A percentile compares a stretch with the other conserved stretches of the same genome.
These are phyloP conservation scores for Rhea pennata DNA, from an alignment of 2,113 vertebrate genomes.

Conservation along the genomic window DNA sequence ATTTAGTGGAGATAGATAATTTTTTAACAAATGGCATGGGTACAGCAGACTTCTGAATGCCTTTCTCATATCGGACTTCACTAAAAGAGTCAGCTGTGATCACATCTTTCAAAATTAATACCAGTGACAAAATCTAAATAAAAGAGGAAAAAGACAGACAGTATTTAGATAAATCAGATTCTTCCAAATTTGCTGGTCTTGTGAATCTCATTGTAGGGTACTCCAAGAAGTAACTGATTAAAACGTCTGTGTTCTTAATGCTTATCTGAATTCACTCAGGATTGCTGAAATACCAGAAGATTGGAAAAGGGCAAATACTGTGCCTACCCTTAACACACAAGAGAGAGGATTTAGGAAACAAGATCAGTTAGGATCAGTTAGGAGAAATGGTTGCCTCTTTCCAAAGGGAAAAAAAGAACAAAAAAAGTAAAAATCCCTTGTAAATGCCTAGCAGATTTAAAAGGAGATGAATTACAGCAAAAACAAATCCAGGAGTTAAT, in stretches of 20 bases:
- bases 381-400: neutral
- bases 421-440: neutral
- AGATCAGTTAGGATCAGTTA: neutral
- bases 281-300: neutral
- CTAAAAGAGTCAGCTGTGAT: neutral
- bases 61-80: conserved; percentile 8
- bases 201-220: neutral
- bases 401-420: neutral
- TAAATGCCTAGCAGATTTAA: neutral
- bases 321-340: neutral
- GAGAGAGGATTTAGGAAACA: neutral
- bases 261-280: neutral
- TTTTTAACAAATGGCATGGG: neutral
- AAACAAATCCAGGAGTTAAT: neutral
- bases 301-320: neutral
- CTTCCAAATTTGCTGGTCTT: neutral
- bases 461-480: neutral
- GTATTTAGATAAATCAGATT: neutral
- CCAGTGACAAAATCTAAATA: neutral
- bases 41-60: neutral
- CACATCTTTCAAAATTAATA: neutral
- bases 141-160: neutral
- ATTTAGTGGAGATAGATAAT: neutral
- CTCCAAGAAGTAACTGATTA: neutral
- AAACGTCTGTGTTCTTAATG: neutral